Evolutionary conservation across 1,140 invertebrate species (phyloP).

Genomic region (Lerema accius): DNA sequence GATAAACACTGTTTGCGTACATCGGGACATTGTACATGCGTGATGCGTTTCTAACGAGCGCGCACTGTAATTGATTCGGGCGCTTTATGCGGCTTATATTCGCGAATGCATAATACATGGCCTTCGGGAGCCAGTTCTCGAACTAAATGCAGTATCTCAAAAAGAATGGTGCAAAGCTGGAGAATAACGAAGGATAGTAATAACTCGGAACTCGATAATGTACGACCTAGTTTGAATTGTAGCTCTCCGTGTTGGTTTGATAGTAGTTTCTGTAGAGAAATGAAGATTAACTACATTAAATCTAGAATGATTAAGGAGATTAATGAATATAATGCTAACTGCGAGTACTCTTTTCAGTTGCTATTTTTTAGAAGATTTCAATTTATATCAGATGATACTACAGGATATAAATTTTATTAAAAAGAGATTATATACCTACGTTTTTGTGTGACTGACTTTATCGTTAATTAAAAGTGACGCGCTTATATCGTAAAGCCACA

Average conservation of each 20-base stretch:
- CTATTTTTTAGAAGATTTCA: too few relatives aligned
- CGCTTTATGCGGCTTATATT: conserved; percentile 78
- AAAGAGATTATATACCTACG: too few relatives aligned
- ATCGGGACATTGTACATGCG: conserved; percentile 74
- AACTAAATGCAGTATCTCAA: conserved; percentile 41
- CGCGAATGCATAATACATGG: conserved; percentile 80
- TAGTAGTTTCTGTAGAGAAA: too few relatives aligned
- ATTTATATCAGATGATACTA: too few relatives aligned
- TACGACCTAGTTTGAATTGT: conserved; percentile 20
- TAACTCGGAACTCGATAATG: conserved; percentile 34
- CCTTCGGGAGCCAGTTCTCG: conserved; percentile 37
- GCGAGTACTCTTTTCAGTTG: too few relatives aligned
- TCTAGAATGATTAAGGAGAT: too few relatives aligned
- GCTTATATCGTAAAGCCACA: too few relatives aligned
- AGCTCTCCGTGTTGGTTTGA: neutral
- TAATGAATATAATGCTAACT: too few relatives aligned
- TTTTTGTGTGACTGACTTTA: too few relatives aligned
- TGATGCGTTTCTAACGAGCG: conserved; percentile 81
- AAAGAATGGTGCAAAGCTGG: conserved; percentile 34
- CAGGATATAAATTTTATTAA: too few relatives aligned
- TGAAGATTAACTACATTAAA: too few relatives aligned
- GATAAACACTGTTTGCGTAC: conserved; percentile 72
- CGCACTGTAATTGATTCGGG: conserved; percentile 76
- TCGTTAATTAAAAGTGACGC: too few relatives aligned
- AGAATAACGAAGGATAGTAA: conserved; percentile 31